Evolutionary conservation across 2,113 vertebrate genomes (phyloP), one percentile per base, ranked within the genome.

Genomic region (Nothobranchius furzeri): DNA sequence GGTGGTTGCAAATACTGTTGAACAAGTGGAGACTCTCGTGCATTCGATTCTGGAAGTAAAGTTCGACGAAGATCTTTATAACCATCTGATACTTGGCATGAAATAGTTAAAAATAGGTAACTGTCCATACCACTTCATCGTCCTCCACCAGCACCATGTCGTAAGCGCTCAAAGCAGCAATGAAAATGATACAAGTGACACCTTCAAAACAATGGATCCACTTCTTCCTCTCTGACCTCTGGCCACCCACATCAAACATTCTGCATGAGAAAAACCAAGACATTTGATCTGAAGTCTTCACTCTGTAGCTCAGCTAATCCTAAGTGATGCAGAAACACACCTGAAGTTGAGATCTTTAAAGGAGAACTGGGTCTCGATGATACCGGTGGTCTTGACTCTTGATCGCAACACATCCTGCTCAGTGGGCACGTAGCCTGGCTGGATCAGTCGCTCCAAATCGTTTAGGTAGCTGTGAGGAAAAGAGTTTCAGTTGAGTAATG

Each of bases 171-270:
- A 99, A 91, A 24, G 98, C 96, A 0, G 95, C 98, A 0, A 98
- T 98, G 92, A 99, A 99, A 87, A 99, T 99, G 87, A 99, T 99
- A 73, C 96, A 99, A 60, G 98, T 99, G 52, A 99, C 97, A 0
- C 97, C 98, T 85, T 99, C 97, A 2, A 99, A 99, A 87, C 97
- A 99, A 53, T 99, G 97, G 83, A 99, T 99, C 98, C 97, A 99
- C 85, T 99, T 99, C 93, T 99, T 99, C 60, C 97, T 89, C 82
- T 99, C 98, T 0, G 98, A 99, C 76, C 97, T 95, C 92, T 99
- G 98, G 17, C 97, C 98, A 0, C 97, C 98, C 68, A 99, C 98
- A 0, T 99, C 98, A 5, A 98, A 99, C 98, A 99, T 99, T 87
- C 98, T 99, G 88, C 11, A 60, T 1, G 36, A 46, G 75, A 64